Evolutionary conservation across 2,797 vertebrate species (phyloP).

Genomic region (Buphagus erythrorhynchus): DNA sequence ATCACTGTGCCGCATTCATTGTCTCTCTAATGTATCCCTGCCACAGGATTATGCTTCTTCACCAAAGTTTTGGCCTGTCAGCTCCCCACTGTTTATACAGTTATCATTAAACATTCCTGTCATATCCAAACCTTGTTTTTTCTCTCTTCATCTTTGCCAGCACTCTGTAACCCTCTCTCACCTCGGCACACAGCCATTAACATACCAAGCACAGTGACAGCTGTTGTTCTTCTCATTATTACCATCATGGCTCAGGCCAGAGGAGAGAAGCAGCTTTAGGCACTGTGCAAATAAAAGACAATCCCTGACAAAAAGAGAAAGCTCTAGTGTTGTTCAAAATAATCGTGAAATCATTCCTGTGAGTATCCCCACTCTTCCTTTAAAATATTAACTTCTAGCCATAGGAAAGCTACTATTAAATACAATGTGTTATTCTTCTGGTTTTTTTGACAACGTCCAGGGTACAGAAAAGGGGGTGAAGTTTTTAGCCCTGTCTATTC

Average conservation of each 20-base stretch:
- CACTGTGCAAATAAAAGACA: neutral
- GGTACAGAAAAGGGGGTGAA: neutral
- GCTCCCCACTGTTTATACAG: neutral
- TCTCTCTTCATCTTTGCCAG: neutral
- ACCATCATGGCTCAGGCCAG: neutral
- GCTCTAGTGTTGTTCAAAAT: neutral
- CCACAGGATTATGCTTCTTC: neutral
- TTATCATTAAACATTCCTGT: neutral
- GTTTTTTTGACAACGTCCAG: neutral
- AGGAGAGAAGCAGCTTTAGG: neutral
- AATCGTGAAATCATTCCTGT: neutral
- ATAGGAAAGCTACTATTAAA: neutral
- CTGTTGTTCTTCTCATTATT: conserved; percentile 16
- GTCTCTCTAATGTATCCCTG: neutral
- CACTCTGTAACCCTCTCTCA: neutral
- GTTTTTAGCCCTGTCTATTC: neutral
- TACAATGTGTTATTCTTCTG: neutral
- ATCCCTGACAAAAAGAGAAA: neutral
- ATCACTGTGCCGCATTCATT: neutral
- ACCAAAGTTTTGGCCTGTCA: neutral
- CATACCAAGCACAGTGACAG: neutral
- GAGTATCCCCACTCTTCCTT: neutral
- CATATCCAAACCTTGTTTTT: neutral
- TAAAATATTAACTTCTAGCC: neutral
- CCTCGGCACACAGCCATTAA: neutral